A percentile compares a stretch with the other conserved stretches of the same genome.
Evolutionary conservation across 1,140 invertebrate species (phyloP).

Genomic region (Bombus confusus): DNA sequence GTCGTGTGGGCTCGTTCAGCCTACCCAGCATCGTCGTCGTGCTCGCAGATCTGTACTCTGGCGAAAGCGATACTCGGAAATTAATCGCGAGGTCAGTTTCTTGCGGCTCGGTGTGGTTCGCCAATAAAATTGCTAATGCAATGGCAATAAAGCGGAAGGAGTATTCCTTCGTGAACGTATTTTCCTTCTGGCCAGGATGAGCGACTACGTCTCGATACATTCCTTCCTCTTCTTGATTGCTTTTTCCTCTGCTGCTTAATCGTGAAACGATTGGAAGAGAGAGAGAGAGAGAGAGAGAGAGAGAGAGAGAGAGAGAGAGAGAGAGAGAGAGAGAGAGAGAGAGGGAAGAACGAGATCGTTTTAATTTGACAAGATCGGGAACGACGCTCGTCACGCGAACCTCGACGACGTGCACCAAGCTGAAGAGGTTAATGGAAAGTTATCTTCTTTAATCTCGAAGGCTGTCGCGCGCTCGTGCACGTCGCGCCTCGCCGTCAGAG

Average conservation of each 20-base stretch:
- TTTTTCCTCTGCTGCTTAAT: neutral
- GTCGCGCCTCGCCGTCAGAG: constrained; percentile 17
- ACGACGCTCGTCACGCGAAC: constrained; percentile 47
- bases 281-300: no score
- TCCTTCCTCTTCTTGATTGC: neutral
- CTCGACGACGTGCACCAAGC: constrained; percentile 3
- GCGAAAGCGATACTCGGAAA: constrained; percentile 39
- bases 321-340: neutral
- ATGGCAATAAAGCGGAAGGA: neutral
- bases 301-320: neutral
- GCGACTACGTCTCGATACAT: neutral
- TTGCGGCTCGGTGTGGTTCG: neutral
- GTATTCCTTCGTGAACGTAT: neutral
- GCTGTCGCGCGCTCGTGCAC: constrained; percentile 47
- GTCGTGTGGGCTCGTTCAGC: constrained; percentile 56
- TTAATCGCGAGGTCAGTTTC: constrained; percentile 37
- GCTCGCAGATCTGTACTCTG: constrained; percentile 21
- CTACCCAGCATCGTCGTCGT: constrained; percentile 33
- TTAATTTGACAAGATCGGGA: constrained; percentile 51
- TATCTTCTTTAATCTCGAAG: constrained; percentile 57
- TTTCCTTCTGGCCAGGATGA: neutral
- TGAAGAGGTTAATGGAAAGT: constrained; percentile 53
- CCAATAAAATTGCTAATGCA: constrained; percentile 37
- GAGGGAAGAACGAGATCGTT: neutral
- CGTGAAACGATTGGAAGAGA: neutral